Conservation (phyloP, 2,797 vertebrate species). For the Sebastes aleutianus region DNA sequence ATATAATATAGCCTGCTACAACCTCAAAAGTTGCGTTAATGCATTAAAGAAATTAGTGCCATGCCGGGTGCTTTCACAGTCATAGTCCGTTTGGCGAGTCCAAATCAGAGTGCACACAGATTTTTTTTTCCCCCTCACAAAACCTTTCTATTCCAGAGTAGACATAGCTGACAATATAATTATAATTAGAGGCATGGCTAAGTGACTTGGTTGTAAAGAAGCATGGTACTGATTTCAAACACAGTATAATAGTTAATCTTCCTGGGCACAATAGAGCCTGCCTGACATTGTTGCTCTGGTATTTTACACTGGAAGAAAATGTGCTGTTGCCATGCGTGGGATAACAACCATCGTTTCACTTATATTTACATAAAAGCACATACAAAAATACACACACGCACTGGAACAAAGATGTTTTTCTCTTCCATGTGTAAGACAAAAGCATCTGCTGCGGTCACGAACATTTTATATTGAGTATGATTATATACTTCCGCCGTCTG, state of each 20-base stretch:
- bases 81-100: too few relatives aligned
- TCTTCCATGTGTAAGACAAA: background rate
- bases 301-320: conserved; percentile 4
- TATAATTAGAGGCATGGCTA: conserved; percentile 38
- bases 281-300: conserved; percentile 9
- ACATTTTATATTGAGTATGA: conserved; percentile 15
- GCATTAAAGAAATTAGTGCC: too few relatives aligned
- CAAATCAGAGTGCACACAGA: too few relatives aligned
- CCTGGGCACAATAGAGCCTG: background rate
- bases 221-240: conserved; percentile 38
- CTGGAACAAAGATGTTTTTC: conserved; percentile 2
- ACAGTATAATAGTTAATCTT: conserved; percentile 26
- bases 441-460: conserved; percentile 16
- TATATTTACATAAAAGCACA: conserved; percentile 1
- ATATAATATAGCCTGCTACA: accelerated
- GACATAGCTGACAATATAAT: background rate
- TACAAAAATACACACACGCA: background rate
- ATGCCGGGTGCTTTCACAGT: too few relatives aligned
- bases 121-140: background rate
- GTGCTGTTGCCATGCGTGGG: background rate
- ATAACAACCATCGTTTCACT: conserved; percentile 6
- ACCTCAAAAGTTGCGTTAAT: too few relatives aligned
- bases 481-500: background rate
- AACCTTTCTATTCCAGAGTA: background rate
- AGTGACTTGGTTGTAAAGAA: conserved; percentile 18